Percentiles rank a stretch among this genome's conserved stretches.
These are phyloP conservation scores for Athalia cordata DNA, from an alignment of 2,888 invertebrate species.

Conservation along the genomic window DNA sequence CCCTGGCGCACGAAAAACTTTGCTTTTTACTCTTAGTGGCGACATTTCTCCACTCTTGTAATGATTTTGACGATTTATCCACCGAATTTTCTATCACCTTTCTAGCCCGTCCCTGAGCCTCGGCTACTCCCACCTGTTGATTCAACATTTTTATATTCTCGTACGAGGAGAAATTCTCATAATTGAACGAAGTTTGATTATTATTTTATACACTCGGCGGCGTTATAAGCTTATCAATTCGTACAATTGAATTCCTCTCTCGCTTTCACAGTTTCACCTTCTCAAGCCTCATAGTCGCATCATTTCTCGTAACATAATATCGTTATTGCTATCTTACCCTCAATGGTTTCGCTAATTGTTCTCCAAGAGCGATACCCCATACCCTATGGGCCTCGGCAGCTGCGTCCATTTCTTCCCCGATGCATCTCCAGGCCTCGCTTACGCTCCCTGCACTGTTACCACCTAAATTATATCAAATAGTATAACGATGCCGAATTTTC, in stretches of 20 bases:
- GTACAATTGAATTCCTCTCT: neutral
- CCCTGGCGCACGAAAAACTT: conserved; percentile 89
- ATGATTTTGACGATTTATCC: conserved; percentile 87
- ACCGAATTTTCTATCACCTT: conserved; percentile 80
- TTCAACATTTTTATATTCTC: neutral
- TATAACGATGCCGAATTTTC: neutral
- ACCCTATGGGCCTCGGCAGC: conserved; percentile 93
- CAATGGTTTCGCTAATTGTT: conserved; percentile 93
- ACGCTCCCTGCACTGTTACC: conserved; percentile 86
- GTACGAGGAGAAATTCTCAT: neutral
- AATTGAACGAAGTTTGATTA: conserved; percentile 2
- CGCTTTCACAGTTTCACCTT: neutral
- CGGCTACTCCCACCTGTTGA: conserved; percentile 80
- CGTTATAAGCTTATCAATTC: too few relatives aligned
- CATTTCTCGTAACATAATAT: neutral
- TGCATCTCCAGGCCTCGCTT: conserved; percentile 93
- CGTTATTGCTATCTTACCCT: conserved; percentile 75
- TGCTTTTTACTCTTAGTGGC: conserved; percentile 93
- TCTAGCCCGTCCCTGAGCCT: conserved; percentile 76
- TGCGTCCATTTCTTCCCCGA: conserved; percentile 93
- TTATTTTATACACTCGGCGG: neutral
- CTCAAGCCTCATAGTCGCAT: neutral
- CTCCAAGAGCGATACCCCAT: conserved; percentile 85
- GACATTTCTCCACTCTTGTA: conserved; percentile 89
- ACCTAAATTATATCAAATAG: conserved; percentile 58